Conservation (phyloP, 2,797 vertebrate genomes). For the Danio aesculapii region DNA sequence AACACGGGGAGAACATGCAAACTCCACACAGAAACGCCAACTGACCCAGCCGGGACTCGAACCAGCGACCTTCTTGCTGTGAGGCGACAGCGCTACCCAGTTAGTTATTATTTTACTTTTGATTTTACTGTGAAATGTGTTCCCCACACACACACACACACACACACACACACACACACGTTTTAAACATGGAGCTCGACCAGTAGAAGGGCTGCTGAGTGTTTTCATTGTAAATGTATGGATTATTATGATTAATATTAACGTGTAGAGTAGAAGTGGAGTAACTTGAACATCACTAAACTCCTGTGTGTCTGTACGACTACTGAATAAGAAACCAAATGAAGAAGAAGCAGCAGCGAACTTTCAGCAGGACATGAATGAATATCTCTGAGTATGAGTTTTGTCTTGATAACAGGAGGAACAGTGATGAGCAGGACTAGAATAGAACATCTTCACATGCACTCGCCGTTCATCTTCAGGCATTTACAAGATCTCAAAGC, state of each 20-base stretch:
- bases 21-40: no score
- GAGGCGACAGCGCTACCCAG: no score
- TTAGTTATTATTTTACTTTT: not conserved
- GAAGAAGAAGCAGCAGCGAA: not conserved
- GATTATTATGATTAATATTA: not conserved
- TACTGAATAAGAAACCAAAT: constrained; percentile 3
- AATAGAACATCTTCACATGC: not conserved
- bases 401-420: not conserved
- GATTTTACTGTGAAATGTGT: constrained; percentile 5
- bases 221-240: constrained; percentile 27
- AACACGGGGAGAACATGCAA: no score
- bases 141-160: not conserved
- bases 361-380: not conserved
- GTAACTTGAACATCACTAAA: constrained; percentile 12
- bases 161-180: not conserved
- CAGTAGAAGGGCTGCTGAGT: constrained; percentile 30
- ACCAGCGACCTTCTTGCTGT: no score
- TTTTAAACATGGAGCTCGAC: not conserved
- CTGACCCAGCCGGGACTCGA: no score
- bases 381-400: not conserved
- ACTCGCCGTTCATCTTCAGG: not conserved
- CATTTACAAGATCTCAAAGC: not conserved
- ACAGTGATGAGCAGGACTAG: not conserved
- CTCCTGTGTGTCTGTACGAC: constrained; percentile 17
- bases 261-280: constrained; percentile 31